Percentiles rank a stretch among this genome's conserved stretches.
Evolutionary conservation across 2,797 vertebrate species (phyloP).

Genomic region (Calcarius lapponicus): DNA sequence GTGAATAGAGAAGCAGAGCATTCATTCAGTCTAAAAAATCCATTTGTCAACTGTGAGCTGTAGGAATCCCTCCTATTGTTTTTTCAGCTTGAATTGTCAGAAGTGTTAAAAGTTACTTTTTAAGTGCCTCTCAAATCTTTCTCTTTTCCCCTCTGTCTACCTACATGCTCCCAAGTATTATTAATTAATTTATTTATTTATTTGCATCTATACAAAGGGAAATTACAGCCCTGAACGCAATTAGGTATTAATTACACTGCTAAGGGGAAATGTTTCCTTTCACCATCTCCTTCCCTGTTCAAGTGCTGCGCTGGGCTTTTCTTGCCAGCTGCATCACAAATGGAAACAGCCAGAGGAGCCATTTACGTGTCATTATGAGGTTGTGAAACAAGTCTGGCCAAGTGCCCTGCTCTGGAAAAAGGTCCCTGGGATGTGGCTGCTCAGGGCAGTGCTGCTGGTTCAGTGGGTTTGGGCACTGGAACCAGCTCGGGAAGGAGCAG

Average conservation of each 20-base stretch:
- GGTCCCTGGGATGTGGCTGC: background rate
- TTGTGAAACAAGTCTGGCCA: background rate
- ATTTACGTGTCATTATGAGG: accelerated
- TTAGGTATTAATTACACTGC: background rate
- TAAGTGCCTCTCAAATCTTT: background rate
- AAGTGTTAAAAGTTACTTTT: background rate
- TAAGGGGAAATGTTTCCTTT: background rate
- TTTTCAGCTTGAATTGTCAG: constrained; percentile 41
- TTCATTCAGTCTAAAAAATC: constrained; percentile 20
- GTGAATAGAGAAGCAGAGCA: constrained; percentile 3
- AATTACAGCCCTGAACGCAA: background rate
- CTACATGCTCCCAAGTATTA: background rate
- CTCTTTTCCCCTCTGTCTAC: background rate
- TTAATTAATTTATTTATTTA: accelerated
- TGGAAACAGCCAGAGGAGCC: background rate
- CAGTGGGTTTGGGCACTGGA: accelerated
- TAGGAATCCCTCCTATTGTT: constrained; percentile 13
- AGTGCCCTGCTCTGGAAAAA: background rate
- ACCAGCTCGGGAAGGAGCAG: background rate
- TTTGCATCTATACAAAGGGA: background rate
- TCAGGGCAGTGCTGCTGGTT: background rate
- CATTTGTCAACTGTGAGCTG: background rate
- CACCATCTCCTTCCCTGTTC: background rate
- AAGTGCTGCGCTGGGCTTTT: background rate
- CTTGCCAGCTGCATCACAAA: background rate